Evolutionary conservation across 2,797 vertebrate genomes (phyloP).

Genomic region (Notoglanidium macrostoma): DNA sequence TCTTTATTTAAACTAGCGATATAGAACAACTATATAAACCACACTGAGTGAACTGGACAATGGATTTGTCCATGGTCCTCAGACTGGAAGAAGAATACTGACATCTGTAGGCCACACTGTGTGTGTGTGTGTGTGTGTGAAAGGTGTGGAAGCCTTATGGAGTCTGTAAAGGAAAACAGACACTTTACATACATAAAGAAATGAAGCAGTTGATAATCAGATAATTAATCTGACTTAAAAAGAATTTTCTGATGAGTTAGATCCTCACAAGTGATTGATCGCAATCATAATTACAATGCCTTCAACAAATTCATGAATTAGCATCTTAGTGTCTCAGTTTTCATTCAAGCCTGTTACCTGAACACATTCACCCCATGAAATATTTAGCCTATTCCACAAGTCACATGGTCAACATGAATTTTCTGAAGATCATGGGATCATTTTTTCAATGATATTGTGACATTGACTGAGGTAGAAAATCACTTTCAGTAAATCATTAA

Average conservation of each 20-base stretch:
- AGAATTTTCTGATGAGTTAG: background rate
- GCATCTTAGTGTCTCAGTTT: background rate
- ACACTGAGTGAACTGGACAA: background rate
- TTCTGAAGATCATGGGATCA: background rate
- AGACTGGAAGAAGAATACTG: conserved; percentile 2
- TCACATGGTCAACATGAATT: background rate
- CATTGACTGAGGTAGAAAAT: no score
- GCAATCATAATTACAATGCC: background rate
- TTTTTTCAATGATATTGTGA: no score
- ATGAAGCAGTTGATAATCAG: background rate
- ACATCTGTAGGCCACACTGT: conserved; percentile 16
- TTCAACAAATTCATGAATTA: background rate
- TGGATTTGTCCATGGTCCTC: background rate
- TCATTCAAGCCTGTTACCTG: background rate
- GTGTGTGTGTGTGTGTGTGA: background rate
- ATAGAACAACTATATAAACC: background rate
- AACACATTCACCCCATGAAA: background rate
- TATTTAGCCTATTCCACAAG: background rate
- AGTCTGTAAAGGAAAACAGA: background rate
- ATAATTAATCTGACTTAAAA: background rate
- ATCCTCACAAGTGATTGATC: background rate
- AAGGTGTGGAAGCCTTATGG: background rate
- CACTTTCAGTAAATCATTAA: no score
- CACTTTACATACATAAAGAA: background rate
- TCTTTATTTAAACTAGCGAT: background rate